Evolutionary conservation across 2,113 vertebrate genomes (phyloP).

Genomic region (Macroglossus sobrinus): DNA sequence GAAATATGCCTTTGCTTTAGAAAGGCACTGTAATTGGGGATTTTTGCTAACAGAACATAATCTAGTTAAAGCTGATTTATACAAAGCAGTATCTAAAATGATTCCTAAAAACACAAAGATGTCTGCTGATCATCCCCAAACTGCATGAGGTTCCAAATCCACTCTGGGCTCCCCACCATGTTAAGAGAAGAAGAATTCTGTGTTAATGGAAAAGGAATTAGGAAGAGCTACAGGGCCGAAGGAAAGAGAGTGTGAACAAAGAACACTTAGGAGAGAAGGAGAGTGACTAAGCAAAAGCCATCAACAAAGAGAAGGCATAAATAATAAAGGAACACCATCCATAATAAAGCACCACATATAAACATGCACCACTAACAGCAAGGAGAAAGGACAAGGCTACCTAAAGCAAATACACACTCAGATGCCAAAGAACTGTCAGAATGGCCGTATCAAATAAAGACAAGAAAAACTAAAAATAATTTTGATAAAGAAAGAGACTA

Average conservation of each 20-base stretch:
- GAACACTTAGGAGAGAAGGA: background rate
- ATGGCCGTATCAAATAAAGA: background rate
- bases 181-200: background rate
- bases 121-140: background rate
- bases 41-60: background rate
- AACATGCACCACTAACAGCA: accelerated
- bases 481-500: background rate
- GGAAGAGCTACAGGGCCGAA: background rate
- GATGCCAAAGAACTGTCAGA: background rate
- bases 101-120: background rate
- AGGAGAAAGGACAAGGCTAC: background rate
- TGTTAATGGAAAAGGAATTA: background rate
- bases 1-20: background rate
- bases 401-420: background rate
- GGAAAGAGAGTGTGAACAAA: background rate
- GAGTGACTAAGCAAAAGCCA: slow-evolving; percentile 27
- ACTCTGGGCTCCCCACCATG: background rate
- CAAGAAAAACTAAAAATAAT: background rate
- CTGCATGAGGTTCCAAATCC: background rate
- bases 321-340: slow-evolving; percentile 28
- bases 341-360: background rate
- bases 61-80: background rate
- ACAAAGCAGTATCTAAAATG: background rate
- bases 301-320: background rate
- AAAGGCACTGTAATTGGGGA: background rate